Percentiles rank a stretch among this genome's conserved stretches.
phyloP scores from a whole-genome alignment of 2,113 vertebrate species.

The Saccopteryx bilineata region DNA sequence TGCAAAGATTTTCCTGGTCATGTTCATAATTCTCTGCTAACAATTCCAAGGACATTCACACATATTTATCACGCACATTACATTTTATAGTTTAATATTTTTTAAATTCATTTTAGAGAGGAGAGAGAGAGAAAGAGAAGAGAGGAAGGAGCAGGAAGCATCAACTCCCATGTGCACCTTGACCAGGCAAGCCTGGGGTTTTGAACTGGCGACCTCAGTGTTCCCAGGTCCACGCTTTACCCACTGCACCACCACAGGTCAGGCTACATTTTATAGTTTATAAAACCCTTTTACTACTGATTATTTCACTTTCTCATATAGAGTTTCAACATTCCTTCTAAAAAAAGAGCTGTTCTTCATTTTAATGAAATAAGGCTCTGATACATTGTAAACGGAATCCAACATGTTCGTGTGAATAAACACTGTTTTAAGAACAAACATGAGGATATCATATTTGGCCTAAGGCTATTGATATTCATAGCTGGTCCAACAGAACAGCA shows the following conservation, averaged over 20 bases:
- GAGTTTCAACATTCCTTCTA: background rate
- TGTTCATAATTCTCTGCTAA: conserved; percentile 39
- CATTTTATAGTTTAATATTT: background rate
- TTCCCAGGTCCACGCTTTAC: too few relatives aligned
- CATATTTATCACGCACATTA: conserved; percentile 28
- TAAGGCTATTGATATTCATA: background rate
- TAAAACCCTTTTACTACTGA: background rate
- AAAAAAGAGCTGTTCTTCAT: background rate
- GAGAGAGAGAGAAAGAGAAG: too few relatives aligned
- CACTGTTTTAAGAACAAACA: conserved; percentile 10
- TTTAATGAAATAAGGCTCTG: conserved; percentile 33
- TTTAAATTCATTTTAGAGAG: too few relatives aligned
- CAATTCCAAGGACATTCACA: conserved; percentile 49
- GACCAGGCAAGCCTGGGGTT: too few relatives aligned
- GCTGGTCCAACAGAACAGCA: background rate
- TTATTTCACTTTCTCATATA: conserved; percentile 1
- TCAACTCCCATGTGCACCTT: too few relatives aligned
- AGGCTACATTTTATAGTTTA: background rate
- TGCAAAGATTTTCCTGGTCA: background rate
- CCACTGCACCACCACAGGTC: too few relatives aligned
- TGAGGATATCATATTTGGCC: background rate
- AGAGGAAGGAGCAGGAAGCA: too few relatives aligned
- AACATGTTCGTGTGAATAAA: background rate
- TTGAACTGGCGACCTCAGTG: too few relatives aligned
- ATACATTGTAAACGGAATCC: background rate